Conservation (phyloP, 2,113 vertebrate genomes). For the Carassius auratus region DNA sequence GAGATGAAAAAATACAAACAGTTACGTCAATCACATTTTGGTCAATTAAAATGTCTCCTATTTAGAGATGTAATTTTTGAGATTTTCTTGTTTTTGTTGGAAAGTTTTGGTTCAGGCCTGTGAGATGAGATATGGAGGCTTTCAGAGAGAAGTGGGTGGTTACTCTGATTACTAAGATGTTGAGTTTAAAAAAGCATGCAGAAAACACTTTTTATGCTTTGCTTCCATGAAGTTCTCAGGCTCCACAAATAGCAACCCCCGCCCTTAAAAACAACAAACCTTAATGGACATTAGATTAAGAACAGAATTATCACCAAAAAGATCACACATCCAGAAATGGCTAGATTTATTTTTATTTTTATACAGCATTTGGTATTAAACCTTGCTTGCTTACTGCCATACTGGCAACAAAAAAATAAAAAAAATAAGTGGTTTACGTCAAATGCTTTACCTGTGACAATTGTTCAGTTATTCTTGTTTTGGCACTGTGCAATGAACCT, state of each 20-base stretch:
- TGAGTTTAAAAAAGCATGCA: not conserved
- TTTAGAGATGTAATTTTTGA: not conserved
- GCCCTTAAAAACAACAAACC: constrained; percentile 10
- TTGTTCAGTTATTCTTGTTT: constrained; percentile 38
- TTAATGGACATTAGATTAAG: constrained; percentile 10
- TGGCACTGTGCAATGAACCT: constrained; percentile 22
- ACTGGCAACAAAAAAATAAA: not conserved
- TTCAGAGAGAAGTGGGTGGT: not conserved
- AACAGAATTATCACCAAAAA: constrained; percentile 15
- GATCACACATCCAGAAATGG: constrained; percentile 6
- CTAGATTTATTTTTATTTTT: not conserved
- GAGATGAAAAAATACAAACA: not conserved
- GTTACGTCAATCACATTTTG: not conserved
- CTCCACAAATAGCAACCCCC: constrained; percentile 20
- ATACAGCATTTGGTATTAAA: constrained; percentile 16
- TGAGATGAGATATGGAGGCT: constrained; percentile 27
- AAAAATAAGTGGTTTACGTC: constrained; percentile 16
- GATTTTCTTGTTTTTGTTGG: constrained; percentile 26
- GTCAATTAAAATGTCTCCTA: not conserved
- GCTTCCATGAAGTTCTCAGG: constrained; percentile 20
- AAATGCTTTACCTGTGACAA: constrained; percentile 30
- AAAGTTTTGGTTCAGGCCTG: constrained; percentile 9
- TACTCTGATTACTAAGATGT: constrained; percentile 35
- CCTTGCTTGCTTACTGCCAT: not conserved
- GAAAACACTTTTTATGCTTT: not conserved